Evolutionary conservation across 1,140 invertebrate genomes (phyloP).

Genomic region (Drosophila nikananu): DNA sequence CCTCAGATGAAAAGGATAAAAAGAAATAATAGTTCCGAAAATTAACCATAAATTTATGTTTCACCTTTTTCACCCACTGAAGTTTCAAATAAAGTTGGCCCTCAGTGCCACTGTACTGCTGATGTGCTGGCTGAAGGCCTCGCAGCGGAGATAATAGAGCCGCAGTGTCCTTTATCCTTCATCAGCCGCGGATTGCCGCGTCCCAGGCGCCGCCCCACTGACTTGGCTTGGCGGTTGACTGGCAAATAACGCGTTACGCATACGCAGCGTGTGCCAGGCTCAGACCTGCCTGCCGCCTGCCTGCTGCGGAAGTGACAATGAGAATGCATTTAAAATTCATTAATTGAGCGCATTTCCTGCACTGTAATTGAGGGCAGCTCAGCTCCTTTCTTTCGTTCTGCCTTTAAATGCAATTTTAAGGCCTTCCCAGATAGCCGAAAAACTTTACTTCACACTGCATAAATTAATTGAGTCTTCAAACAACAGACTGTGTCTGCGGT

Average conservation of each 20-base stretch:
- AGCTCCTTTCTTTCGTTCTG: constrained; percentile 2
- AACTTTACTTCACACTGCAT: constrained; percentile 74
- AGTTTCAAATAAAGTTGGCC: constrained; percentile 10
- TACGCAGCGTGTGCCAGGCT: constrained; percentile 54
- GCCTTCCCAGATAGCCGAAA: constrained; percentile 19
- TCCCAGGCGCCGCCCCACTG: constrained; percentile 6
- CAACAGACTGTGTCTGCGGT: constrained; percentile 45
- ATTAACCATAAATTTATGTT: constrained; percentile 1
- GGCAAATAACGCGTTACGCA: constrained; percentile 71
- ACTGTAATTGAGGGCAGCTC: constrained; percentile 47
- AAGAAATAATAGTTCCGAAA: not conserved
- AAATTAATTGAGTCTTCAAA: constrained; percentile 77
- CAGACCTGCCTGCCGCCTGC: constrained; percentile 3
- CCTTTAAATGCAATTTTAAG: constrained; percentile 42
- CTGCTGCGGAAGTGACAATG: constrained; percentile 63
- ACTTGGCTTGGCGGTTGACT: constrained; percentile 66
- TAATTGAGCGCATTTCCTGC: constrained; percentile 75
- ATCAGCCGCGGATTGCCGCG: constrained; percentile 45
- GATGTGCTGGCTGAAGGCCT: constrained; percentile 41
- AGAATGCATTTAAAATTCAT: constrained; percentile 80
- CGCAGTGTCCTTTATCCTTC: constrained; percentile 62
- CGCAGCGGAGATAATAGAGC: constrained; percentile 56
- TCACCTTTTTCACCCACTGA: not conserved
- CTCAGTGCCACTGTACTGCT: constrained; percentile 22
- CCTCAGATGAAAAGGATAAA: constrained; percentile 7